phyloP scores from a whole-genome alignment of 2,797 vertebrate species.

The Podarcis siculus region DNA sequence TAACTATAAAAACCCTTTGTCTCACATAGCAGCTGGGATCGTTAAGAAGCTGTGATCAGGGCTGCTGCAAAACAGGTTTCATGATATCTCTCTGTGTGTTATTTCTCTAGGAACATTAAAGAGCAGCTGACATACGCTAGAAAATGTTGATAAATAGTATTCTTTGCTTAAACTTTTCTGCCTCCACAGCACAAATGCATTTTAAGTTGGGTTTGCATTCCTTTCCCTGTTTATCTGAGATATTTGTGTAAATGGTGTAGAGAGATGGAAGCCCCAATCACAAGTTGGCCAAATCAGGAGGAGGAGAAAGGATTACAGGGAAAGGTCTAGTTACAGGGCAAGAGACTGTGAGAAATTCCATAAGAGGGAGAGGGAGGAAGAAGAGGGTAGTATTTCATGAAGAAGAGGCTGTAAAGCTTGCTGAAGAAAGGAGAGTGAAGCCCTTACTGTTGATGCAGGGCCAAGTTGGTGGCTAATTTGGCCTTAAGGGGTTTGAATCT shows the following conservation, averaged over 20 bases:
- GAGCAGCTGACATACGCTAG: slow-evolving; percentile 58
- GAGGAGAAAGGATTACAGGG: neutral
- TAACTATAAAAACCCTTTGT: neutral
- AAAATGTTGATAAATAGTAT: slow-evolving; percentile 64
- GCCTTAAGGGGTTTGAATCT: too few species aligned
- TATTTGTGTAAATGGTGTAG: slow-evolving; percentile 51
- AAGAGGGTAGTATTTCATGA: neutral
- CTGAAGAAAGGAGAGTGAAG: neutral
- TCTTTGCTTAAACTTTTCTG: slow-evolving; percentile 61
- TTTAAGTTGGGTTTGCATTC: slow-evolving; percentile 47
- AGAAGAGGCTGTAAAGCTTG: neutral
- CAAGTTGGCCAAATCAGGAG: neutral
- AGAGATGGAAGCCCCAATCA: neutral
- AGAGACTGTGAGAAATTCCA: neutral
- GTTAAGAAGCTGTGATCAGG: slow-evolving; percentile 48
- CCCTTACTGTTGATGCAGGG: neutral
- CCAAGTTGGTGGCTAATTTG: neutral
- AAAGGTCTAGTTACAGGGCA: neutral
- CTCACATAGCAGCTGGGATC: neutral
- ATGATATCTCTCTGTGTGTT: slow-evolving; percentile 37
- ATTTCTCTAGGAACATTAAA: slow-evolving; percentile 36
- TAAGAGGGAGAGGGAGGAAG: neutral
- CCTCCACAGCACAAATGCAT: slow-evolving; percentile 54
- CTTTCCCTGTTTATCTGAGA: slow-evolving; percentile 36
- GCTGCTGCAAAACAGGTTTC: slow-evolving; percentile 45